Evolutionary conservation across 2,113 vertebrate species (phyloP).

Genomic region (Istiophorus platypterus): DNA sequence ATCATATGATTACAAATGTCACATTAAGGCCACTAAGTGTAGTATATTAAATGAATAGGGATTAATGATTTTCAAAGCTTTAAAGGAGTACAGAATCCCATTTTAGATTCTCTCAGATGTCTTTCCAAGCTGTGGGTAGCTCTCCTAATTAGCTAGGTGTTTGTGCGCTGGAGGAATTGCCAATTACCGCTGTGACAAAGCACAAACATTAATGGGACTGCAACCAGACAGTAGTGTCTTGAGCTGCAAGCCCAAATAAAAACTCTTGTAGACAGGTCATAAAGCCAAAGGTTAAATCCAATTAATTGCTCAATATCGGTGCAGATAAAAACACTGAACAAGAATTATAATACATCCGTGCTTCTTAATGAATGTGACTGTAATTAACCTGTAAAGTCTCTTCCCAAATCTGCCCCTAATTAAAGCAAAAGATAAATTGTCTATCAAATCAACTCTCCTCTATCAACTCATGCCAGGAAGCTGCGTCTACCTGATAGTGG

Average conservation of each 20-base stretch:
- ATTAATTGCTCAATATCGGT: conserved; percentile 67
- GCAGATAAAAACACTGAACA: conserved; percentile 56
- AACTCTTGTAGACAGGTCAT: conserved; percentile 63
- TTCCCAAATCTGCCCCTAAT: conserved; percentile 67
- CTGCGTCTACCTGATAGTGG: conserved; percentile 42
- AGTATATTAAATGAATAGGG: conserved; percentile 34
- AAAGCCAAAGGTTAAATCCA: conserved; percentile 72
- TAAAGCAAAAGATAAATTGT: conserved; percentile 72
- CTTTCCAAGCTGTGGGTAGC: conserved; percentile 49
- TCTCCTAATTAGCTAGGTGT: conserved; percentile 71
- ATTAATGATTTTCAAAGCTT: conserved; percentile 53
- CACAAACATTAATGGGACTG: conserved; percentile 67
- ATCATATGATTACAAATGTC: conserved; percentile 50
- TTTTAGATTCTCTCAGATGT: conserved; percentile 66
- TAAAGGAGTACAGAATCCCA: conserved; percentile 57
- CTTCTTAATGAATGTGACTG: conserved; percentile 72
- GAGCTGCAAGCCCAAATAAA: conserved; percentile 60
- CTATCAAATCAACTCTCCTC: conserved; percentile 56
- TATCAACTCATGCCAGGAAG: conserved; percentile 21
- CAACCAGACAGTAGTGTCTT: conserved; percentile 59
- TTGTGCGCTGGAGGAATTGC: conserved; percentile 63
- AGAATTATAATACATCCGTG: conserved; percentile 57
- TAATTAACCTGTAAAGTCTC: conserved; percentile 69
- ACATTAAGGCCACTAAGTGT: conserved; percentile 45
- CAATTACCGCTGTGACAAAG: conserved; percentile 78